Evolutionary conservation across 2,888 invertebrate genomes (phyloP).

Genomic region (Cerceris ruficornis): DNA sequence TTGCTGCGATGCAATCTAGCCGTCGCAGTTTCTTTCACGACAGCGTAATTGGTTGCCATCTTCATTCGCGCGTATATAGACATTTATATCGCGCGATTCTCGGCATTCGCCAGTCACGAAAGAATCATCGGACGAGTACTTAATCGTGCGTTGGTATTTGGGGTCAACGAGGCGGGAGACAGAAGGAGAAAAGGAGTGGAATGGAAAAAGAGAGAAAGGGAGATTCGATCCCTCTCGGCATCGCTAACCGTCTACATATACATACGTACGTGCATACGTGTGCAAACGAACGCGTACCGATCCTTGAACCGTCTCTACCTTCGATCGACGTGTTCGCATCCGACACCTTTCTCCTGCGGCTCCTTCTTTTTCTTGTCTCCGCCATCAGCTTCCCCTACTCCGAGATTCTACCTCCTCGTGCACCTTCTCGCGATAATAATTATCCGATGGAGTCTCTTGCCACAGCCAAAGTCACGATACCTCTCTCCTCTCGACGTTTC

Average conservation of each 20-base stretch:
- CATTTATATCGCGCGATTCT: constrained; percentile 53
- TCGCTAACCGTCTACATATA: constrained; percentile 22
- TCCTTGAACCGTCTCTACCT: constrained; percentile 69
- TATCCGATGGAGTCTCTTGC: constrained; percentile 56
- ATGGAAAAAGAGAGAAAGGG: constrained; percentile 46
- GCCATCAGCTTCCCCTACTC: constrained; percentile 11
- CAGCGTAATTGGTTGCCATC: constrained; percentile 38
- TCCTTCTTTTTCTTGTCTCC: constrained; percentile 30
- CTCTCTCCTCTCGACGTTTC: constrained; percentile 50
- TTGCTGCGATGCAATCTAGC: constrained; percentile 24
- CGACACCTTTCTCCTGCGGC: constrained; percentile 68
- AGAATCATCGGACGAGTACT: constrained; percentile 66
- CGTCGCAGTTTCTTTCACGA: constrained; percentile 39
- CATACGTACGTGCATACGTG: constrained; percentile 2
- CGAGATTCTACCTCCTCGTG: constrained; percentile 12
- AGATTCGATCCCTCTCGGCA: constrained; percentile 42
- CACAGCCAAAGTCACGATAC: constrained; percentile 57
- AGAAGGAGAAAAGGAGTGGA: constrained; percentile 38
- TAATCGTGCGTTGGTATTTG: constrained; percentile 73
- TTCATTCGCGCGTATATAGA: constrained; percentile 51
- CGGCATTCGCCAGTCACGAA: constrained; percentile 53
- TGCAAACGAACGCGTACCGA: constrained; percentile 41
- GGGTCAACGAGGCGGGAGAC: constrained; percentile 69
- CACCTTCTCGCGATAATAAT: constrained; percentile 63
- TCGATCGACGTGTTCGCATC: constrained; percentile 62